Evolutionary conservation across 2,113 vertebrate genomes (phyloP).

Genomic region (Sapayoa aenigma): DNA sequence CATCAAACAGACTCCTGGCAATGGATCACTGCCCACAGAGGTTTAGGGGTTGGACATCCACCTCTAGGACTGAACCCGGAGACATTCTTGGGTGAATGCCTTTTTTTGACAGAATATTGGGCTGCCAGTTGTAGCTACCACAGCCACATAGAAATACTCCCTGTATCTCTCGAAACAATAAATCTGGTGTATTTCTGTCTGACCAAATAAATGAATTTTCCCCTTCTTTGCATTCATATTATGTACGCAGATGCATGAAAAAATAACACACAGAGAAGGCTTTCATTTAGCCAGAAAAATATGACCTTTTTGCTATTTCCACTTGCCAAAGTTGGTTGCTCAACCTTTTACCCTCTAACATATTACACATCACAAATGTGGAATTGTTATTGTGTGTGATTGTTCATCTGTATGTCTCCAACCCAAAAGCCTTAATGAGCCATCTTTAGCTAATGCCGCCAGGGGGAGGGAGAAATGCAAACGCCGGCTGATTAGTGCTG

Average conservation of each 20-base stretch:
- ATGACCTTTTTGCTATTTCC: background rate
- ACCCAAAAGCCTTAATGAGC: background rate
- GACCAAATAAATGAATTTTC: background rate
- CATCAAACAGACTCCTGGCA: constrained; percentile 60
- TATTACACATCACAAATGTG: background rate
- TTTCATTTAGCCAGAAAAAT: constrained; percentile 7
- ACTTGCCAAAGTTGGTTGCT: background rate
- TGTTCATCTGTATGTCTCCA: background rate
- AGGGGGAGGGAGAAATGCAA: background rate
- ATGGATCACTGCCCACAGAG: constrained; percentile 78
- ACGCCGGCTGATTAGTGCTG: background rate
- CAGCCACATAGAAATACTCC: background rate
- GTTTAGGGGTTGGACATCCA: constrained; percentile 67
- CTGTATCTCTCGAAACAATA: constrained; percentile 40
- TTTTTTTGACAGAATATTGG: background rate
- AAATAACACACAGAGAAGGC: background rate
- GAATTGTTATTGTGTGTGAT: background rate
- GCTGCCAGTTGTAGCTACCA: background rate
- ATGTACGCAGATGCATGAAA: background rate
- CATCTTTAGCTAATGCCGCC: background rate
- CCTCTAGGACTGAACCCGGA: background rate
- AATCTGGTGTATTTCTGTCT: constrained; percentile 24
- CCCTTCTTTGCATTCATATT: background rate
- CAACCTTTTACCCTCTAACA: background rate
- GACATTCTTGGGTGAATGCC: background rate